These are phyloP conservation scores for Euura lappo DNA, from an alignment of 1,140 invertebrate species.

Conservation along the genomic window DNA sequence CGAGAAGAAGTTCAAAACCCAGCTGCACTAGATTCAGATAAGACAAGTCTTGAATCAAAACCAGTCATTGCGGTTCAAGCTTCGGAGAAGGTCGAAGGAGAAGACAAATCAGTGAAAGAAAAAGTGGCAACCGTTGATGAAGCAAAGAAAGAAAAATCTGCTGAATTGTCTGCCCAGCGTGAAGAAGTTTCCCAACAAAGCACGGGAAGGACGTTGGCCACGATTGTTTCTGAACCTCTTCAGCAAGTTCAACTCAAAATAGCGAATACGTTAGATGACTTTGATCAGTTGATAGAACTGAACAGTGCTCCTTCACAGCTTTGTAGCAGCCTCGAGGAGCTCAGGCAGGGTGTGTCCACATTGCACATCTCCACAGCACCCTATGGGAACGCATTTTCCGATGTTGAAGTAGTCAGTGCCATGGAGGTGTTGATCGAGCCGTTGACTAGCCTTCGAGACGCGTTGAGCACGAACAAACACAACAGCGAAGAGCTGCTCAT, in stretches of 20 bases:
- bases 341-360: conserved; percentile 44
- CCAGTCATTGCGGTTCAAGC: not conserved
- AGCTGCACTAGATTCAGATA: not conserved
- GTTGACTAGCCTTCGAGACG: conserved; percentile 33
- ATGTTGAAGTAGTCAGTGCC: not conserved
- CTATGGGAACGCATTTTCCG: not conserved
- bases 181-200: conserved; percentile 8
- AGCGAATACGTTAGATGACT: conserved; percentile 41
- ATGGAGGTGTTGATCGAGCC: conserved; percentile 38
- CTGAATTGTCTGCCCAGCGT: not conserved
- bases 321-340: conserved; percentile 35
- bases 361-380: not conserved
- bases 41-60: too few relatives aligned
- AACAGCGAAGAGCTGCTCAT: conserved; percentile 37
- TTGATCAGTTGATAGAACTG: conserved; percentile 32
- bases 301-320: conserved; percentile 25
- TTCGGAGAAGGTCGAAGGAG: not conserved
- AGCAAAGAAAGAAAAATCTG: conserved; percentile 18
- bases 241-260: conserved; percentile 38
- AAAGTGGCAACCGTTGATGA: not conserved
- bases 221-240: conserved; percentile 26
- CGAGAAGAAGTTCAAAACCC: too few relatives aligned
- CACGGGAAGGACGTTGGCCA: conserved; percentile 14
- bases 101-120: too few relatives aligned
- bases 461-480: conserved; percentile 35